Evolutionary conservation across 1,140 invertebrate species (phyloP), one percentile per base, ranked within the genome.

Genomic region (Bombyx mori): DNA sequence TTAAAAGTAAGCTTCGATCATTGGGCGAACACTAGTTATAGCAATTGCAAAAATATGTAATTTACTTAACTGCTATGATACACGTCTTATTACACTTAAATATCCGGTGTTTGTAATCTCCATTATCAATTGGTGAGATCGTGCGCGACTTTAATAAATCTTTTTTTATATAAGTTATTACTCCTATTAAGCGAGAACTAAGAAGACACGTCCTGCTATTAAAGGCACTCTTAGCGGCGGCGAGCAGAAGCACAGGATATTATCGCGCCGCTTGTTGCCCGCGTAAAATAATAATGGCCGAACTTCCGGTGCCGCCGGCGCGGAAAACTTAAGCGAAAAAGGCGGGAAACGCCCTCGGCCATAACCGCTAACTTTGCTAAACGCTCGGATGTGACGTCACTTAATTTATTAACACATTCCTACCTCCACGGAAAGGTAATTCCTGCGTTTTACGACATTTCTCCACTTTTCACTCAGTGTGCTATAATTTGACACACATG

Each of bases 251-350:
- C 71, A 73, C 69, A 63, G 79, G 77, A 83, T 88, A 89, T 89
- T 88, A 89, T 89, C 88, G 85, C 86, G 74, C 85, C 82, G 88
- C 86, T 89, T 89, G 88, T 89, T 87, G 81, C 72, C 84, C 83
- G 88, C 88, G 86, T 89, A 88, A 89, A 89, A 88, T 89, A 88
- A 88, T 89, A 89, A 89, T 88, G 84, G 84, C 71, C 73, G 79
- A 89, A 89, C 79, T 89, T 88, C 85, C 80, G 77, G 65, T 70
- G 77, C 79, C 82, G 69, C 71, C 70, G 74, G 77, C 79, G 77
- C 68, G 78, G 82, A 79, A 86, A 87, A 84, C 75, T 87, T 79
- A 67, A 75, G 74, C 71, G 78, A 85, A 87, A 87, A 87, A 85
- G 71, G 71, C 70, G 69, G 69, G 68, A 70, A 73, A 69, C 69